Percentiles rank a stretch among this genome's conserved stretches.
Evolutionary conservation across 2,888 invertebrate species (phyloP).

Genomic region (Phyllotreta striolata): DNA sequence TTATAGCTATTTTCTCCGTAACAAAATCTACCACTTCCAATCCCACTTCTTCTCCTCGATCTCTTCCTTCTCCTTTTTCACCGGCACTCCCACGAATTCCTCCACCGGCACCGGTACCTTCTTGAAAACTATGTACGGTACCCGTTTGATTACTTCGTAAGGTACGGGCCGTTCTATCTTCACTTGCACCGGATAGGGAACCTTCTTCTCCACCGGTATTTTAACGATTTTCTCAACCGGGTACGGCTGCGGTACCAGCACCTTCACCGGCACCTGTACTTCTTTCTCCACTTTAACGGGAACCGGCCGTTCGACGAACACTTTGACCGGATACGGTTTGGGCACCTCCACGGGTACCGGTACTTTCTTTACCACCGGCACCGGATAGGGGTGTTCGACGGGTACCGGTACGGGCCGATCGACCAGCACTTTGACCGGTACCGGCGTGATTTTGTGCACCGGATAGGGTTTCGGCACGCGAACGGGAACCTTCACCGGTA

Average conservation of each 20-base stretch:
- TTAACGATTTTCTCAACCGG: conserved; percentile 70
- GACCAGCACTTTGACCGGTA: conserved; percentile 29
- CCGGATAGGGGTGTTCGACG: conserved; percentile 68
- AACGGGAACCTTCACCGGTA: conserved; percentile 73
- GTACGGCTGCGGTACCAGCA: conserved; percentile 73
- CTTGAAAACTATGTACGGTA: conserved; percentile 52
- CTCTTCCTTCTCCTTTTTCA: conserved; percentile 25
- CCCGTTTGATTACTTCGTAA: conserved; percentile 47
- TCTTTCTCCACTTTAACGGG: conserved; percentile 71
- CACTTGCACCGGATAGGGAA: conserved; percentile 69
- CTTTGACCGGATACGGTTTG: conserved; percentile 73
- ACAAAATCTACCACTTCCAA: conserved; percentile 25
- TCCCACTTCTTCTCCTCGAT: conserved; percentile 20
- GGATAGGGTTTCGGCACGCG: conserved; percentile 71
- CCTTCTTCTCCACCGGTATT: conserved; percentile 75
- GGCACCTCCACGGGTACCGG: conserved; percentile 74
- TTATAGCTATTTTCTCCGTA: no score
- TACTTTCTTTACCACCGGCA: conserved; percentile 70
- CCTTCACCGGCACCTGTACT: conserved; percentile 66
- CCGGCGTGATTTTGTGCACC: conserved; percentile 69
- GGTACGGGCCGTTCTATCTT: conserved; percentile 35
- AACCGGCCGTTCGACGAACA: conserved; percentile 57
- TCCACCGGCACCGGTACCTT: conserved; percentile 41
- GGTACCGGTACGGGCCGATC: conserved; percentile 32
- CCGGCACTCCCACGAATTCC: conserved; percentile 37